Evolutionary conservation across 2,797 vertebrate species (phyloP).

Genomic region (Rhodeus uyekii): DNA sequence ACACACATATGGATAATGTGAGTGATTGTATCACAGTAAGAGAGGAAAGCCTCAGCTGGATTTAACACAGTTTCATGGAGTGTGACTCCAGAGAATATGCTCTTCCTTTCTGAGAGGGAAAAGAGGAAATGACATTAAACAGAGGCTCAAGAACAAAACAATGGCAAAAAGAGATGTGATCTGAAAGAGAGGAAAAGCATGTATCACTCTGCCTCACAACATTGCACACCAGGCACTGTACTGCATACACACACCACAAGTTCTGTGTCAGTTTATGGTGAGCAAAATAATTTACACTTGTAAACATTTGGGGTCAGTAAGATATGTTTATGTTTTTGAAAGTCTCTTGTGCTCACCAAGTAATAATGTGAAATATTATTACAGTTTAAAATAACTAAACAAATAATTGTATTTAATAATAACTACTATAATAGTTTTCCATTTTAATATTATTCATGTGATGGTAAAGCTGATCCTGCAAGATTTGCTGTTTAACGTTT

Average conservation of each 20-base stretch:
- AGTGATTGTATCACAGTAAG: not conserved
- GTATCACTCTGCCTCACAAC: not conserved
- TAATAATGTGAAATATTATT: not conserved
- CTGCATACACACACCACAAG: not conserved
- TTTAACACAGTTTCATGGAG: constrained; percentile 26
- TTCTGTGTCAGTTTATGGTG: not conserved
- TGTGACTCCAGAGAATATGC: constrained; percentile 28
- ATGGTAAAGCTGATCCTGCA: no score
- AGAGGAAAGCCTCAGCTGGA: constrained; percentile 25
- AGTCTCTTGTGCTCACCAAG: not conserved
- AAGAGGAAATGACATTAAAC: constrained; percentile 14
- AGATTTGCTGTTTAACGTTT: no score
- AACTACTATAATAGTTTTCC: no score
- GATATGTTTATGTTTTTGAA: not conserved
- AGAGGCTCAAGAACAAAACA: constrained; percentile 11
- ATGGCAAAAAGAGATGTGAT: not conserved
- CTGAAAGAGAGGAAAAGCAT: not conserved
- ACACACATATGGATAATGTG: not conserved
- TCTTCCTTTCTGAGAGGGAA: constrained; percentile 3
- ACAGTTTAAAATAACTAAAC: no score
- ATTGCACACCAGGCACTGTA: not conserved
- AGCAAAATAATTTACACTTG: not conserved
- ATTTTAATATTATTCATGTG: no score
- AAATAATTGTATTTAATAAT: no score
- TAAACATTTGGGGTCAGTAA: not conserved